Percentiles rank a stretch among this genome's conserved stretches.
Conservation (phyloP, 2,113 vertebrate species). For the Pica pica region DNA sequence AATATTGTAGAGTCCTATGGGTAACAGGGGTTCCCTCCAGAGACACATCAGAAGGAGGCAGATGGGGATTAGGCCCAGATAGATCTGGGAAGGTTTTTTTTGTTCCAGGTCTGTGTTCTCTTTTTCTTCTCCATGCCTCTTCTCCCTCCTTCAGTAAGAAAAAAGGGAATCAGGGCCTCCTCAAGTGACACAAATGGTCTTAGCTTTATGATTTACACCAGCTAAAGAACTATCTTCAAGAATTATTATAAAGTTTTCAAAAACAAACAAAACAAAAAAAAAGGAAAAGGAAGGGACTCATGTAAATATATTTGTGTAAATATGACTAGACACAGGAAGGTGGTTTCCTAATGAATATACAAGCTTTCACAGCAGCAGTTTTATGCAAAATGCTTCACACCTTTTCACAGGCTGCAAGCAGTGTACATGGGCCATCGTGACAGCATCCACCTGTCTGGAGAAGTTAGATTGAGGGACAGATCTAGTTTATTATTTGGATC, state of each 20-base stretch:
- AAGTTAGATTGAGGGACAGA: background rate
- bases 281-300: background rate
- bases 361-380: background rate
- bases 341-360: background rate
- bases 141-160: background rate
- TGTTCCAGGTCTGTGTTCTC: background rate
- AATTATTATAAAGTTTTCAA: background rate
- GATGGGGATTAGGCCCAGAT: background rate
- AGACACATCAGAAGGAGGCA: background rate
- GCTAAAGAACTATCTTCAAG: background rate
- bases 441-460: background rate
- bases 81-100: background rate
- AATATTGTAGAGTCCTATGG: background rate
- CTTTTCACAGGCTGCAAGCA: background rate
- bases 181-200: background rate
- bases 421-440: background rate
- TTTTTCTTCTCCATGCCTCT: background rate
- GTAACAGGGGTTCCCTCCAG: accelerated
- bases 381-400: background rate
- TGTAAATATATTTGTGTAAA: background rate
- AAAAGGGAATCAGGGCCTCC: background rate
- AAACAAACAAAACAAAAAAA: background rate
- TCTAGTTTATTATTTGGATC: background rate
- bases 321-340: background rate
- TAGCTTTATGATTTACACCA: background rate